Base-by-base conservation (phyloP, 2,888 invertebrate genomes). In the Myopa tessellatipennis region DNA sequence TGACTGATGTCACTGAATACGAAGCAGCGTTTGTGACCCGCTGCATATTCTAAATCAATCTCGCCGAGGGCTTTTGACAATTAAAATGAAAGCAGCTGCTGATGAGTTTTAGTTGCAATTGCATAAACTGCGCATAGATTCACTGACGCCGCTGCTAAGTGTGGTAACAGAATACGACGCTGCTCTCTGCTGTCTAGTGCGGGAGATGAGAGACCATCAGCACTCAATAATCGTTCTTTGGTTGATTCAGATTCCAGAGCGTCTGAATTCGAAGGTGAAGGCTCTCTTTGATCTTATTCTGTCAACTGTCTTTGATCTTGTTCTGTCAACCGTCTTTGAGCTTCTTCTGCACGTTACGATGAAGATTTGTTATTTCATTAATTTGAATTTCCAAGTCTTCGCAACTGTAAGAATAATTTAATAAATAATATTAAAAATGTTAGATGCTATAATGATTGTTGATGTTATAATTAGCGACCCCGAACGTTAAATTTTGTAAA, bases 301-400 rank as follows among this genome's bases (percentile, higher is more conserved):
- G 26, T 26, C 26, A 2, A 2, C 26, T 26, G 1, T 1, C 26
- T 26, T 26, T 26, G 26, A 26, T 1, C 26, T 26, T 26, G 26
- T 26, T 26, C 26, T 26, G 26, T 26, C 26, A 26, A 26, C 26
- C 2, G 26, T 26, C 26, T 26, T 26, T 87, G 85, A 0, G 84
- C 82, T 75, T 85, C 79, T 60, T 85, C 82, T 14, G 86, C 83
- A 40, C 80, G 4, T 38, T 60, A 60, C 82, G 80, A 79, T 88
- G 87, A 73, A 82, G 61, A 68, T 80, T 76, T n/a, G 77, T 81
- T 7, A 84, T 74, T 34, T 82, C 80, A 34, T 75, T 70, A 4
- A 85, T 72, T 77, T 84, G 76, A 50, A 73, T 77, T 81, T 85
- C 79, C 38, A 84, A 83, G 69, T 78, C 79, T 38, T 81, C 75